A percentile compares a stretch with the other conserved stretches of the same genome.
These are phyloP conservation scores for Catagonus wagneri DNA, from an alignment of 2,113 vertebrate genomes.

Conservation along the genomic window DNA sequence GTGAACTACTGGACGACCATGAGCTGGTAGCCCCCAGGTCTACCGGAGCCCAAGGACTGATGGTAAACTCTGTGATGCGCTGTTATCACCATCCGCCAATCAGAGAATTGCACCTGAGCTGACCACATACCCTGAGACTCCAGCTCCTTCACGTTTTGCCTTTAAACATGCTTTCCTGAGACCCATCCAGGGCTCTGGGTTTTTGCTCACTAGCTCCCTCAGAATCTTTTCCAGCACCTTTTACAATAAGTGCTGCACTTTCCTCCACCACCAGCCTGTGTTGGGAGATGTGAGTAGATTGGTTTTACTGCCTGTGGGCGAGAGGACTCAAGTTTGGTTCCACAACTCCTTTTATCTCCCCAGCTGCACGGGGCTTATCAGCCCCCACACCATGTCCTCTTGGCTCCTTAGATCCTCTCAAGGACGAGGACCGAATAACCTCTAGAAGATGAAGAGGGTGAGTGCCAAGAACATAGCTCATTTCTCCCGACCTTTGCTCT, in stretches of 20 bases:
- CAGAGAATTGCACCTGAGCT: not conserved
- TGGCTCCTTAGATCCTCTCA: not conserved
- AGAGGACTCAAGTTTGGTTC: not conserved
- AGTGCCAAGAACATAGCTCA: not conserved
- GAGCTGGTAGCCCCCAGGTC: fast-evolving
- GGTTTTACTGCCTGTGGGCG: not conserved
- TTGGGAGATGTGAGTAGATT: not conserved
- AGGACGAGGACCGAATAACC: not conserved
- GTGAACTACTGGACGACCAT: not conserved
- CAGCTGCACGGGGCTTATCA: not conserved
- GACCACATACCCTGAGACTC: not conserved
- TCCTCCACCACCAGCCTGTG: not conserved
- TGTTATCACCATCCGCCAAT: not conserved
- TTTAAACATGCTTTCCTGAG: not conserved
- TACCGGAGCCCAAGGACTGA: not conserved
- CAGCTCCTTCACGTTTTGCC: not conserved
- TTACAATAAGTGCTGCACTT: not conserved
- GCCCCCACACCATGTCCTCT: fast-evolving
- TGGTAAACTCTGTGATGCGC: not conserved
- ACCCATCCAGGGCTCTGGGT: not conserved
- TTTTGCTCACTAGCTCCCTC: not conserved
- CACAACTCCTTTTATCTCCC: not conserved
- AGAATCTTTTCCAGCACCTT: not conserved
- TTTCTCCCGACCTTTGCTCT: not conserved
- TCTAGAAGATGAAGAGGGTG: not conserved